phyloP scores from a whole-genome alignment of 2,797 vertebrate species.

The Iguana delicatissima region DNA sequence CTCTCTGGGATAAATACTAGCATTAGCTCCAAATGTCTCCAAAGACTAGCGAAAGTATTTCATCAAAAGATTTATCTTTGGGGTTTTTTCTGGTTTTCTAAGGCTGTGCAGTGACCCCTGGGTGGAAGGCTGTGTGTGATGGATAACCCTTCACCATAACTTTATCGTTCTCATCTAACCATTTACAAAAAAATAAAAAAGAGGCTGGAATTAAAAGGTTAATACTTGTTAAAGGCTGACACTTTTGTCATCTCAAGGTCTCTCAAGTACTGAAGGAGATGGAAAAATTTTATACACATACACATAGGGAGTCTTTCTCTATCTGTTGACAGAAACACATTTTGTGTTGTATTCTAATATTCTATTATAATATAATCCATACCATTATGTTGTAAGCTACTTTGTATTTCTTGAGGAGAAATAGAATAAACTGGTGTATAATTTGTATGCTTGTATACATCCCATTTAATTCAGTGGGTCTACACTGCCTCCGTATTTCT shows the following conservation, averaged over 20 bases:
- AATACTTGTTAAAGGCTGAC: constrained; percentile 71
- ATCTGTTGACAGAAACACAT: too few relatives aligned
- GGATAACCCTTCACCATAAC: constrained; percentile 65
- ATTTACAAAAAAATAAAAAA: constrained; percentile 64
- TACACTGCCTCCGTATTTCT: too few relatives aligned
- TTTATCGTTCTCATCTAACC: constrained; percentile 37
- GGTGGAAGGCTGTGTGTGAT: constrained; percentile 46
- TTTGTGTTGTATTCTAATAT: too few relatives aligned
- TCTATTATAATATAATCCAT: too few relatives aligned
- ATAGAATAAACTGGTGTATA: too few relatives aligned
- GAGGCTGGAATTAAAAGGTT: constrained; percentile 69
- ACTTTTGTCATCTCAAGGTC: constrained; percentile 53
- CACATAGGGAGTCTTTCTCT: background rate
- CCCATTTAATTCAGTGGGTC: too few relatives aligned
- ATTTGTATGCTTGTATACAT: too few relatives aligned
- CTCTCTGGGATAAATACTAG: constrained; percentile 73
- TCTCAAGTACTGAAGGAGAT: constrained; percentile 45
- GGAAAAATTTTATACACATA: constrained; percentile 37
- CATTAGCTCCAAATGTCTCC: constrained; percentile 72
- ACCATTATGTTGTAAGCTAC: too few relatives aligned
- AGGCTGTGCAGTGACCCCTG: constrained; percentile 68
- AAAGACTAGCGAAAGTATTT: constrained; percentile 72
- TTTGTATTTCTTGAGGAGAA: too few relatives aligned
- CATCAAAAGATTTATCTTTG: constrained; percentile 75
- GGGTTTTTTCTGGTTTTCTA: constrained; percentile 56